A percentile compares a stretch with the other conserved stretches of the same genome.
These are phyloP conservation scores for Chaitophorus viminalis DNA, from an alignment of 2,888 invertebrate species.

Conservation along the genomic window DNA sequence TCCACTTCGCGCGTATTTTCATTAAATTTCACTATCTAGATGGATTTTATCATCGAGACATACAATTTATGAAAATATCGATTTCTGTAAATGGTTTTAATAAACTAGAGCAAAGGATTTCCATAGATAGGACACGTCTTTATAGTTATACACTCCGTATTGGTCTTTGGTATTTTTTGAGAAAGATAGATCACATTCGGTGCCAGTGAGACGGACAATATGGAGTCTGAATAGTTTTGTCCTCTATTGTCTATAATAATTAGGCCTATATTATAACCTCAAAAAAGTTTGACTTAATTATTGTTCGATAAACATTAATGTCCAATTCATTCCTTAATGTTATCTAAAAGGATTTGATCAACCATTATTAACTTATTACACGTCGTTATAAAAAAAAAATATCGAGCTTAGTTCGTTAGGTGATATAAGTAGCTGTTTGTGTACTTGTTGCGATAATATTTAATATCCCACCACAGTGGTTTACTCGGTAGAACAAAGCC, in stretches of 20 bases:
- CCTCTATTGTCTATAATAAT: no score
- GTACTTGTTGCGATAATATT: conserved; percentile 47
- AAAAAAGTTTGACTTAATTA: no score
- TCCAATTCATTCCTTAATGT: no score
- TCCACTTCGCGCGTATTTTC: neutral
- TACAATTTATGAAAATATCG: neutral
- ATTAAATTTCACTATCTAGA: neutral
- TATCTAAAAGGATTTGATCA: no score
- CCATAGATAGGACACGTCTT: no score
- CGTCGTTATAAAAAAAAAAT: neutral
- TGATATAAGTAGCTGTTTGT: neutral
- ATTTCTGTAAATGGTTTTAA: neutral
- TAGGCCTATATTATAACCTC: no score
- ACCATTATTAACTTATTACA: neutral
- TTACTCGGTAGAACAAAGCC: neutral
- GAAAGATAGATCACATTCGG: no score
- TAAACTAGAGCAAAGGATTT: neutral
- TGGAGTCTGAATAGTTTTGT: no score
- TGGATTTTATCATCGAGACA: neutral
- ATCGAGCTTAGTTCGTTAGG: neutral
- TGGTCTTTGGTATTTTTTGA: no score
- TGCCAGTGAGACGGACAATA: no score
- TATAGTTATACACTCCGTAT: no score
- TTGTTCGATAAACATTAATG: no score
- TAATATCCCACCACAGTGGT: conserved; percentile 3